Evolutionary conservation across 2,113 vertebrate genomes (phyloP).

Genomic region (Dasyurus viverrinus): DNA sequence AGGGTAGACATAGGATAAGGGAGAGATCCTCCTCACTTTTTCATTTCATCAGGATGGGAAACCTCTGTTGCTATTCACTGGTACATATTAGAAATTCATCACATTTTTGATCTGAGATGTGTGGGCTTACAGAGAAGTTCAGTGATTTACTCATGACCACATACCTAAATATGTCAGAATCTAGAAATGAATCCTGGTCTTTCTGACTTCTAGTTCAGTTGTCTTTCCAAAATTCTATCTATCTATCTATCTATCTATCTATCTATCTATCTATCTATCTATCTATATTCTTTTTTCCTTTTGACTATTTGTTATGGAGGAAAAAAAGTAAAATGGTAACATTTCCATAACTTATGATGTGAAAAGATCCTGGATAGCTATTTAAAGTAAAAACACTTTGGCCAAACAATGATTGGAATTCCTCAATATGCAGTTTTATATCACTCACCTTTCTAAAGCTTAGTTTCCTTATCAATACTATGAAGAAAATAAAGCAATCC

Average conservation of each 20-base stretch:
- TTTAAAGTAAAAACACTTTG: slow-evolving; percentile 50
- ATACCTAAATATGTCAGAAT: neutral
- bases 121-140: neutral
- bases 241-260: no score
- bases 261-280: no score
- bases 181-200: neutral
- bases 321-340: neutral
- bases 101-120: slow-evolving; percentile 42
- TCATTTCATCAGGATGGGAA: neutral
- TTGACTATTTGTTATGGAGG: neutral
- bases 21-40: neutral
- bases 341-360: neutral
- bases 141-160: neutral
- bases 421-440: slow-evolving; percentile 10
- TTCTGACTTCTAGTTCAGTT: neutral
- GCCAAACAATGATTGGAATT: neutral
- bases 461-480: neutral
- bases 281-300: neutral
- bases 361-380: slow-evolving; percentile 45
- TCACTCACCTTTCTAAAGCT: neutral
- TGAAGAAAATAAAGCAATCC: neutral
- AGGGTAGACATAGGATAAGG: slow-evolving; percentile 10
- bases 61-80: neutral
- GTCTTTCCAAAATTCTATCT: no score
- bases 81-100: neutral